Base-by-base conservation (phyloP, 2,113 vertebrate genomes). In the Trachemys scripta region DNA sequence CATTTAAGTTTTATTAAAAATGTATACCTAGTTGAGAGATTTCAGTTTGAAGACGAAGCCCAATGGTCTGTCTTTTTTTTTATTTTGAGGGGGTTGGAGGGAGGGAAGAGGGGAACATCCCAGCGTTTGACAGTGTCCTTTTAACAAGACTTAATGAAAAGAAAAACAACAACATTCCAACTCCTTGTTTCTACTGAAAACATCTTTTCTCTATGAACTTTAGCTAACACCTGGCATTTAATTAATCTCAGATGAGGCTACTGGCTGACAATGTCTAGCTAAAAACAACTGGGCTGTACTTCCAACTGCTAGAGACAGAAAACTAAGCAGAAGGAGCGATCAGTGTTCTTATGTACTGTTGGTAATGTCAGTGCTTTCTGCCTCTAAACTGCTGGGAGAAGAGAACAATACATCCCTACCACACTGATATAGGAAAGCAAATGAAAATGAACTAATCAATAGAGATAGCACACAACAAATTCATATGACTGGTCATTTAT, bases 361-460 rank as follows among this genome's bases (percentile, higher is more conserved):
- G 85, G 35, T 87, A 79, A 94, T 92, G 79, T 42, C 78, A 89
- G 88, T 49, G 53, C n/a, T 95, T 56, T 56, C 47, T 95, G 87
- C 84, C 92, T 94, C 91, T 54, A 90, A 90, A 84, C 82, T 96
- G 93, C 81, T 51, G 78, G 86, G 85, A 17, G 8, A 79, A 54
- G 72, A 80, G 31, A 78, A 62, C 87, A 94, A 94, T 65, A 88
- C 29, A 94, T 78, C 22, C 17, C 53, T 85, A 81, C 45, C 62
- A 84, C 87, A 88, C 7, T 86, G 90, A 65, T 4, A 51, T 17
- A 87, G 90, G 80, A 96, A 86, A 95, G 82, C 79, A 95, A 92
- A 94, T 72, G 62, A 88, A 94, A 96, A 89, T 88, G 80, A 92
- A 98, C 42, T 47, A 92, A 94, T 96, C 83, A 76, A 93, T 83